These are phyloP conservation scores for Melozone crissalis DNA, from an alignment of 2,113 vertebrate genomes.

Conservation along the genomic window DNA sequence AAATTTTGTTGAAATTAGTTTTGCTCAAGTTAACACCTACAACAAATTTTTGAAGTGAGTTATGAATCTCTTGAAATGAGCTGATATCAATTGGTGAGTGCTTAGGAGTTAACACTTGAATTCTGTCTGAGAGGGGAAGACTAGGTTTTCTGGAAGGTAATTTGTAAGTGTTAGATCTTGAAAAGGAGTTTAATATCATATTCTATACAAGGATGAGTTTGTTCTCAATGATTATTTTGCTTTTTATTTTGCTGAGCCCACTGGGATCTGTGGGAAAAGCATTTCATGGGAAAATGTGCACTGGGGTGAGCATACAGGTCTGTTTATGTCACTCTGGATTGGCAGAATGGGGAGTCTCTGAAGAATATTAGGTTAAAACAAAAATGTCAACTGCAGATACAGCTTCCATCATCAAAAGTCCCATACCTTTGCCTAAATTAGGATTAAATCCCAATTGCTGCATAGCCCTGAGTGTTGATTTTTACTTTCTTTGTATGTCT, in stretches of 20 bases:
- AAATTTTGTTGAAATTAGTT: neutral
- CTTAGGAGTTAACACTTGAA: neutral
- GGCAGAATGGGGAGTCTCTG: neutral
- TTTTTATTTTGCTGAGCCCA: neutral
- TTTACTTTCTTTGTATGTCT: neutral
- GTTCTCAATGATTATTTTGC: neutral
- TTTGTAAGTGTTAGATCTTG: neutral
- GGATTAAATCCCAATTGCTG: neutral
- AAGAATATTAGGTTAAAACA: neutral
- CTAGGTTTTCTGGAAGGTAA: neutral
- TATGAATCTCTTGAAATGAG: neutral
- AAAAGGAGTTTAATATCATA: neutral
- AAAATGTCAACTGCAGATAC: neutral
- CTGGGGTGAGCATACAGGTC: neutral
- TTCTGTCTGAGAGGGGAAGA: neutral
- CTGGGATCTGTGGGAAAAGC: neutral
- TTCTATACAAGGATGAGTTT: neutral
- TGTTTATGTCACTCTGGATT: neutral
- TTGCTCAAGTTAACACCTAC: neutral
- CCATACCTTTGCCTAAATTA: neutral
- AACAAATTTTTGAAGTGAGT: neutral
- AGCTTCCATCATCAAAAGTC: neutral
- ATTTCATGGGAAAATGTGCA: neutral
- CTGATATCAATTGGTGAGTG: neutral
- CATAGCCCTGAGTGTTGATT: neutral